These are phyloP conservation scores for Ochotona curzoniae DNA, from an alignment of 2,113 vertebrate species.

Conservation along the genomic window DNA sequence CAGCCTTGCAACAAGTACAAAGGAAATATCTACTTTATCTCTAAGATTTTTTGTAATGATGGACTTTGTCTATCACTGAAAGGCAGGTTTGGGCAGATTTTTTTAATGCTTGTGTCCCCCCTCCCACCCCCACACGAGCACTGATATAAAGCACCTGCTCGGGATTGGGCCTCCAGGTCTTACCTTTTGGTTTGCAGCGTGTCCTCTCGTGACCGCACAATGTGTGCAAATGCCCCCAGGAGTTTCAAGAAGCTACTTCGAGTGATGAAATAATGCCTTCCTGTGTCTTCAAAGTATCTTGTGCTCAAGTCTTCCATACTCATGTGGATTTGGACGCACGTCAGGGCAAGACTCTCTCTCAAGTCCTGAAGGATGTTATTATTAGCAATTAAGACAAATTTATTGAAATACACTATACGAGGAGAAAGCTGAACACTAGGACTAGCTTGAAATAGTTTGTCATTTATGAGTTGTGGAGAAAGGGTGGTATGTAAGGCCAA, in stretches of 20 bases:
- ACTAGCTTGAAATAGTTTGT: not conserved
- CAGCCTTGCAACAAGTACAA: not conserved
- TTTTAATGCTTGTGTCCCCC: not conserved
- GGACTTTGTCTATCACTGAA: not conserved
- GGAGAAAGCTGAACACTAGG: not conserved
- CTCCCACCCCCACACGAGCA: constrained; percentile 4
- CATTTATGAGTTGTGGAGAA: not conserved
- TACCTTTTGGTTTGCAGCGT: constrained; percentile 75
- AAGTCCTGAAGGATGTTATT: constrained; percentile 67
- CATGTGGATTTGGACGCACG: constrained; percentile 78
- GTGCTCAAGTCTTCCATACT: constrained; percentile 55
- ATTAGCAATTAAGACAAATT: constrained; percentile 51
- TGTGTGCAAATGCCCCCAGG: constrained; percentile 75
- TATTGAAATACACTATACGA: not conserved
- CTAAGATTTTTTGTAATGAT: not conserved
- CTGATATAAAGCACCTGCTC: not conserved
- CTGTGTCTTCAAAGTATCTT: constrained; percentile 71
- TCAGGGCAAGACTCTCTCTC: constrained; percentile 62
- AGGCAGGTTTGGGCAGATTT: not conserved
- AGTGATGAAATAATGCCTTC: constrained; percentile 68
- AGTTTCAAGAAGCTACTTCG: constrained; percentile 79
- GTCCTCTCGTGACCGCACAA: constrained; percentile 48
- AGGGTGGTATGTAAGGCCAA: too few species aligned
- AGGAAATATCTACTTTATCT: not conserved
- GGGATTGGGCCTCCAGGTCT: not conserved